Percentiles rank a stretch among this genome's conserved stretches.
phyloP scores from a whole-genome alignment of 2,113 vertebrate species.

The Dromaius novaehollandiae region DNA sequence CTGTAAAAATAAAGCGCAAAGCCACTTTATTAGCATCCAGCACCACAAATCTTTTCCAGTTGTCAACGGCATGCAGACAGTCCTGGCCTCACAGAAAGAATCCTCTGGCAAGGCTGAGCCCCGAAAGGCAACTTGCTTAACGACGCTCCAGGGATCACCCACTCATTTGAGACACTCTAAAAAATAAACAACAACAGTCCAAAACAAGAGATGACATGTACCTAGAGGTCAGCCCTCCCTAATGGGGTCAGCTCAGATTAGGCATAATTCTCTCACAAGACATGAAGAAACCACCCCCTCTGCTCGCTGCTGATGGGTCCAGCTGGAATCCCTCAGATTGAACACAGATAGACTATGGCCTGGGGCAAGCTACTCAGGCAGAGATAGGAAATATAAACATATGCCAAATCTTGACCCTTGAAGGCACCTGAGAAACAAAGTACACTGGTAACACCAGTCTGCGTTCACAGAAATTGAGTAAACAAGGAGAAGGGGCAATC shows the following conservation, averaged over 20 bases:
- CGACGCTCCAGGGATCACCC: accelerated
- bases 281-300: accelerated
- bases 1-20: background rate
- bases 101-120: background rate
- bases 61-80: background rate
- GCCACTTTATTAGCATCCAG: background rate
- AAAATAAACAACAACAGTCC: background rate
- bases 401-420: background rate
- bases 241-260: background rate
- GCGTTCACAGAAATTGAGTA: background rate
- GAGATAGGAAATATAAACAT: background rate
- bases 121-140: background rate
- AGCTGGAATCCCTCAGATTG: background rate
- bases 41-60: background rate
- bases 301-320: background rate
- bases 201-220: background rate
- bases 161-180: background rate
- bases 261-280: background rate
- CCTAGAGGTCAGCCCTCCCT: background rate
- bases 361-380: background rate
- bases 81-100: background rate
- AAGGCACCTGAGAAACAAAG: background rate
- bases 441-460: background rate
- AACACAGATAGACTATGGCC: background rate
- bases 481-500: background rate